Evolutionary conservation across 2,888 invertebrate species (phyloP), one percentile per base, ranked within the genome.

Genomic region (Autographa gamma): DNA sequence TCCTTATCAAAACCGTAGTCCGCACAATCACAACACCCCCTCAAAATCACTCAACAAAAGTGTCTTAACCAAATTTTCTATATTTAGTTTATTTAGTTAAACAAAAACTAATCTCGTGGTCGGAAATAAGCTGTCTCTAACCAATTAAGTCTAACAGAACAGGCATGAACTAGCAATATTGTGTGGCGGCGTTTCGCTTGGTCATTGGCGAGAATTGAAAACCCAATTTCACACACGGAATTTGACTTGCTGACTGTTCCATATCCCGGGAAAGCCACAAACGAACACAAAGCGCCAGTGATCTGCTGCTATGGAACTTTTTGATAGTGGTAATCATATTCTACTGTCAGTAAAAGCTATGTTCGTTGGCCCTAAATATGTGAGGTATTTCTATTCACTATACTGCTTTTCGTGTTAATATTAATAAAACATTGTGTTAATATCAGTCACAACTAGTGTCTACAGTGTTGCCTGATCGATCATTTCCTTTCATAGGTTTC

Each of bases 101-200:
- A 48, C 48, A 48, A 16, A 48, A 48, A 48, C 48, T n/a, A 48
- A 48, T 48, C 48, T n/a, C n/a, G 48, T 48, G 48, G n/a, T n/a
- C 48, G 48, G 48, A 48, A 48, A 48, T 48, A 48, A 48, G 48
- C 48, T 48, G 48, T 48, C 48, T 43, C 43, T 48, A 48, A n/a
- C 48, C 48, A 48, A 48, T 48, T 48, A 48, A 48, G 48, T 48
- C 48, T n/a, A 48, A 48, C 48, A n/a, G 48, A 48, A 48, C 48
- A 48, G n/a, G 48, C 48, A 48, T 48, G 48, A 48, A 48, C 48
- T 48, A 48, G 48, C 48, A 48, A 48, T 48, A 48, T 48, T 48
- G 48, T 48, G 48, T n/a, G 48, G 48, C 48, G 48, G 48, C 48
- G n/a, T 48, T 48, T 48, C n/a, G 48, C 48, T n/a, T 48, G 48